Percentiles rank a stretch among this genome's conserved stretches.
phyloP scores from a whole-genome alignment of 2,797 vertebrate genomes.

The Eremophila alpestris region DNA sequence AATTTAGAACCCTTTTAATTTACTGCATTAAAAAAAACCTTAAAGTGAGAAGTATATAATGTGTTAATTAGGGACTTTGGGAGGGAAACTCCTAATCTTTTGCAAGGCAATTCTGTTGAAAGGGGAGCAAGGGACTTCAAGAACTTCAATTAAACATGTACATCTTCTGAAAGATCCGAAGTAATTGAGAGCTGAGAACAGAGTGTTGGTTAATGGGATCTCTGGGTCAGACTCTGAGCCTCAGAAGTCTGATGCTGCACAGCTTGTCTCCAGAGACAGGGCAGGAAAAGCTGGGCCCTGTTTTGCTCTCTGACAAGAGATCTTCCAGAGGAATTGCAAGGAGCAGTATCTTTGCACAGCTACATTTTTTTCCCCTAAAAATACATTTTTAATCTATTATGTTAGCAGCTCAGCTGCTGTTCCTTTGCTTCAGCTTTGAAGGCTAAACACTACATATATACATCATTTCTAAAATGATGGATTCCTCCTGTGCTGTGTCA shows the following conservation, averaged over 20 bases:
- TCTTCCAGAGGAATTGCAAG: neutral
- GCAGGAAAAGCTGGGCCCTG: neutral
- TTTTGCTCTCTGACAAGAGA: neutral
- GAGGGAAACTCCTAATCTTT: neutral
- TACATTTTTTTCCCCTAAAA: neutral
- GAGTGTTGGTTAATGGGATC: neutral
- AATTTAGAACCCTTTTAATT: neutral
- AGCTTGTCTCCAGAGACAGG: neutral
- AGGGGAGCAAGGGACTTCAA: neutral
- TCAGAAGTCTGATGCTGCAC: neutral
- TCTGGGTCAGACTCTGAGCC: neutral
- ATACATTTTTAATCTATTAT: neutral
- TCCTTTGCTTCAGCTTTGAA: neutral
- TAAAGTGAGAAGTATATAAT: neutral
- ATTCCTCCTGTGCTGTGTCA: neutral
- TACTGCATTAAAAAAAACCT: neutral
- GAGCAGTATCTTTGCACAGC: neutral
- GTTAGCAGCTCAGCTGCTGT: neutral
- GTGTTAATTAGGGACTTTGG: neutral
- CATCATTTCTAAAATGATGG: accelerated
- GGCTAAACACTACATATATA: neutral
- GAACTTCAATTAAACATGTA: neutral
- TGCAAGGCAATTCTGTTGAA: neutral
- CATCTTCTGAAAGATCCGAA: neutral
- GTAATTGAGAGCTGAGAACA: conserved; percentile 7